Conservation (phyloP, 2,797 vertebrate genomes). For the Carapus acus region DNA sequence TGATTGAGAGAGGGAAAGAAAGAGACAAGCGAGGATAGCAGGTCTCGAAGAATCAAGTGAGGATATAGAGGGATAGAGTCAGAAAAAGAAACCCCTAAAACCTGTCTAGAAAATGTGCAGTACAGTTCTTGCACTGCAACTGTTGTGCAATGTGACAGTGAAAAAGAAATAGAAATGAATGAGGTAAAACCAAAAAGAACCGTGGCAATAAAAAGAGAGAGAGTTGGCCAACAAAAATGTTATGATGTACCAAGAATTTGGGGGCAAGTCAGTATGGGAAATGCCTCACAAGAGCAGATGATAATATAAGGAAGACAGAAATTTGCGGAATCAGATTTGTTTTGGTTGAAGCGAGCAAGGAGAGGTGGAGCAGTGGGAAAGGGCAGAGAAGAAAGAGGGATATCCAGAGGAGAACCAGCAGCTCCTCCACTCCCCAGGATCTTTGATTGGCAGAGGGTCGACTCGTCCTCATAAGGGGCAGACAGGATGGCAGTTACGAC, state of each 20-base stretch:
- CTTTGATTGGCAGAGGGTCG: constrained; percentile 47
- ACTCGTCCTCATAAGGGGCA: constrained; percentile 65
- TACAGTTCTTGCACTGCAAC: background rate
- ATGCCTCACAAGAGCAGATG: no score
- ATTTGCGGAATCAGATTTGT: constrained; percentile 61
- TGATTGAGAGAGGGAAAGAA: constrained; percentile 9
- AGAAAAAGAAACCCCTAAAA: no score
- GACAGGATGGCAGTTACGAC: constrained; percentile 56
- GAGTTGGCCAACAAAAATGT: constrained; percentile 25
- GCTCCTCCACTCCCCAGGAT: constrained; percentile 47
- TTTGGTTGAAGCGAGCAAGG: constrained; percentile 2
- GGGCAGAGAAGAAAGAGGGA: constrained; percentile 23
- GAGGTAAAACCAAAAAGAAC: background rate
- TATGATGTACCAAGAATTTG: background rate
- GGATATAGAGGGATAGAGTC: no score
- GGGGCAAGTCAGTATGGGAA: background rate
- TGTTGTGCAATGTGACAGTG: background rate
- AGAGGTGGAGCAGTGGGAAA: constrained; percentile 29
- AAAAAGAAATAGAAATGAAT: constrained; percentile 11
- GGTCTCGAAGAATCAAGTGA: no score
- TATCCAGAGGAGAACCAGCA: constrained; percentile 39
- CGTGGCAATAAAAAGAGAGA: constrained; percentile 37
- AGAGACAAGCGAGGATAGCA: constrained; percentile 18
- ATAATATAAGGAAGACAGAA: no score
- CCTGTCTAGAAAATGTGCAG: background rate